Conservation (phyloP, 2,113 vertebrate genomes). For the Syngnathus floridae region DNA sequence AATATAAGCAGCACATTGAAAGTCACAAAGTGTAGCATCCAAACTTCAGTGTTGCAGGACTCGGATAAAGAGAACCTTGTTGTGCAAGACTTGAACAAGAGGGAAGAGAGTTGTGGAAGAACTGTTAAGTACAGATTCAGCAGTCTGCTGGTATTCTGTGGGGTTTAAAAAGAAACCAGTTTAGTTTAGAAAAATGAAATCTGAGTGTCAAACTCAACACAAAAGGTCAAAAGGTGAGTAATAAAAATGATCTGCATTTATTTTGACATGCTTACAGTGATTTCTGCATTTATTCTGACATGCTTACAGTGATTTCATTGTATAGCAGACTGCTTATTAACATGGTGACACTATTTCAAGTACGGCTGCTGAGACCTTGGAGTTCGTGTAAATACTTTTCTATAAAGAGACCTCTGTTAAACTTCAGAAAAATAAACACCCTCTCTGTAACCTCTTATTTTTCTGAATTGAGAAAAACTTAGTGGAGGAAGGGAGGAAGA, state of each 20-base stretch:
- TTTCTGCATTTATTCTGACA: background rate
- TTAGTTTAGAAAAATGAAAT: conserved; percentile 7
- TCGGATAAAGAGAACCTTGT: conserved; percentile 42
- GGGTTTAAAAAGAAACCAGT: conserved; percentile 7
- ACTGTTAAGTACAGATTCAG: conserved; percentile 40
- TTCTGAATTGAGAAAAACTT: background rate
- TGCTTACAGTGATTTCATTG: background rate
- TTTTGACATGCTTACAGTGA: background rate
- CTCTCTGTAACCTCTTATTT: background rate
- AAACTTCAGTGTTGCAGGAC: conserved; percentile 12
- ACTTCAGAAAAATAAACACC: background rate
- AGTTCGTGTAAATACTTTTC: background rate
- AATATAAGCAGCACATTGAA: conserved; percentile 4
- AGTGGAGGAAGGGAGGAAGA: background rate
- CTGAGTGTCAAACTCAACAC: background rate
- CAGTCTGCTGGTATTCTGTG: conserved; percentile 30
- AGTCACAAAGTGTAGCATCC: conserved; percentile 17
- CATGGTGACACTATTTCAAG: background rate
- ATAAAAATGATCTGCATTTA: background rate
- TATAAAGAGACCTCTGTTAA: background rate
- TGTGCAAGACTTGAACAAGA: conserved; percentile 26
- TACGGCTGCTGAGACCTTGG: too few species aligned
- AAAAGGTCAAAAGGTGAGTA: background rate
- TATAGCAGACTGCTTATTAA: background rate
- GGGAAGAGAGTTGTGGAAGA: conserved; percentile 26